Evolutionary conservation across 2,113 vertebrate species (phyloP).

Genomic region (Hiodon tergisus): DNA sequence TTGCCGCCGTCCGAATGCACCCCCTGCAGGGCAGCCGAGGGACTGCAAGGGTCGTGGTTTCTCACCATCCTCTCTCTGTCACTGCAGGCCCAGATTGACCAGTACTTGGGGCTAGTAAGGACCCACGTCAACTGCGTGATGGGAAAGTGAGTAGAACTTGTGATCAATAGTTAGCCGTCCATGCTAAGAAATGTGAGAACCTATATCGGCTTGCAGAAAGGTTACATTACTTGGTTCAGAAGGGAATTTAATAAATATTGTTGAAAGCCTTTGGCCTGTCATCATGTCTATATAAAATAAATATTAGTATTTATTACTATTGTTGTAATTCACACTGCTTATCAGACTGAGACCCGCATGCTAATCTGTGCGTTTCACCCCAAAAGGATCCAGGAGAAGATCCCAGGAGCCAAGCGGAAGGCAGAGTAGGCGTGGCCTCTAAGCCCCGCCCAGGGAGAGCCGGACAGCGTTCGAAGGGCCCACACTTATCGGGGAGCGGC

Average conservation of each 20-base stretch:
- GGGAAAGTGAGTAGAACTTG: conserved; percentile 70
- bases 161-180: neutral
- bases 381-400: conserved; percentile 40
- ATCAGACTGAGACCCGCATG: too few relatives aligned
- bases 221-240: too few relatives aligned
- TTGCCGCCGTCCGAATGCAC: neutral
- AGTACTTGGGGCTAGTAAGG: conserved; percentile 77
- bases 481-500: conserved; percentile 63
- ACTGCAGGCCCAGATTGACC: conserved; percentile 74
- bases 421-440: conserved; percentile 70
- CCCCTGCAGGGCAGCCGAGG: neutral
- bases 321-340: too few relatives aligned
- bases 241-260: too few relatives aligned
- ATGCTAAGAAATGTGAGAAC: too few relatives aligned
- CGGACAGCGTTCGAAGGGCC: conserved; percentile 60
- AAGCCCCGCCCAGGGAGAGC: conserved; percentile 42
- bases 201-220: too few relatives aligned
- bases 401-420: conserved; percentile 39
- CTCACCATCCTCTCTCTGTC: conserved; percentile 25
- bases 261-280: too few relatives aligned
- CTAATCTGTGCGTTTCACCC: neutral
- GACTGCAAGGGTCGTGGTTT: neutral
- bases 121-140: conserved; percentile 77
- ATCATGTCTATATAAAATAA: too few relatives aligned
- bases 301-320: too few relatives aligned